Evolutionary conservation across 37 sponge, comb jelly and placozoan genomes (phyloP).

Genomic region (Halichondria panicea): DNA sequence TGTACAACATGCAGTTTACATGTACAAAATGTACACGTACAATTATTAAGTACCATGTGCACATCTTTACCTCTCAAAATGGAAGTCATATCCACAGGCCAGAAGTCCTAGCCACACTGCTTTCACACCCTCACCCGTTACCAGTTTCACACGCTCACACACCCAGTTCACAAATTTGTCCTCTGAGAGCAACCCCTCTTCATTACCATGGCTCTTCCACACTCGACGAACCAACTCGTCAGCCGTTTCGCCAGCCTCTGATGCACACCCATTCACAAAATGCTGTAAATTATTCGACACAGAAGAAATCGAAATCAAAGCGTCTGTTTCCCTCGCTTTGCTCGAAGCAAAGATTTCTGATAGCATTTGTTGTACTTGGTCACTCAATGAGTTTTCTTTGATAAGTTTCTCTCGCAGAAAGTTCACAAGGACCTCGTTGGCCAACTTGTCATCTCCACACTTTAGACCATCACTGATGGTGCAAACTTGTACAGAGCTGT

Average conservation of each 20-base stretch:
- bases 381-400: background rate
- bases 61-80: slow-evolving; percentile 59
- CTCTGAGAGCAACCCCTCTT: slow-evolving; percentile 4
- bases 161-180: slow-evolving; percentile 47
- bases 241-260: background rate
- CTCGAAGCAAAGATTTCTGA: slow-evolving; percentile 25
- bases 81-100: slow-evolving; percentile 77
- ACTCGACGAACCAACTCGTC: slow-evolving; percentile 11
- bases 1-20: background rate
- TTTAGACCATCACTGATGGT: slow-evolving; percentile 27
- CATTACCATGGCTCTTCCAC: slow-evolving; percentile 20
- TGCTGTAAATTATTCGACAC: background rate
- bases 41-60: background rate
- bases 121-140: slow-evolving; percentile 2
- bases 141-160: background rate
- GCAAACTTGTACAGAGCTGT: slow-evolving; percentile 7
- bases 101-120: slow-evolving; percentile 74
- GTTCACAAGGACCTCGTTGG: slow-evolving; percentile 30
- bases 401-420: slow-evolving; percentile 35
- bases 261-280: slow-evolving; percentile 25
- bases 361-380: background rate
- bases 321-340: background rate
- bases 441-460: slow-evolving; percentile 41
- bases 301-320: background rate
- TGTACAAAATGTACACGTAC: background rate